Evolutionary conservation across 2,113 vertebrate genomes (phyloP).

Genomic region (Bolborhynchus lineola): DNA sequence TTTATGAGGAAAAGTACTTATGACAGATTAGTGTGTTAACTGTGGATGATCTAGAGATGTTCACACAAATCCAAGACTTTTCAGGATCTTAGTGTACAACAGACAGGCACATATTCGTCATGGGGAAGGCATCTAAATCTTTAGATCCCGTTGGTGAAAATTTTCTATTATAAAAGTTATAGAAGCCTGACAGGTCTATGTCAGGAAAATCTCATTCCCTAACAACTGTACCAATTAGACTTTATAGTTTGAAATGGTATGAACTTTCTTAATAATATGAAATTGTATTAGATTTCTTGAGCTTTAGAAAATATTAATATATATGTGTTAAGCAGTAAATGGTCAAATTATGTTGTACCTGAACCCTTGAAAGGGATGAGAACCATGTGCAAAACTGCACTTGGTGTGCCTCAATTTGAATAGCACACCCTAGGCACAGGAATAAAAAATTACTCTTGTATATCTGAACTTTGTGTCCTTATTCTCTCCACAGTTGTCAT

Average conservation of each 20-base stretch:
- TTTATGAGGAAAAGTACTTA: background rate
- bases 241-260: background rate
- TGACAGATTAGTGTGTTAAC: background rate
- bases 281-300: background rate
- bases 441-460: background rate
- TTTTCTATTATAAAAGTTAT: background rate
- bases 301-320: background rate
- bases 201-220: background rate
- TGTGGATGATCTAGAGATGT: background rate
- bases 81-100: background rate
- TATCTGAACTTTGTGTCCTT: background rate
- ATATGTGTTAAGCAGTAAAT: background rate
- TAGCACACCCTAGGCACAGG: fast-evolving
- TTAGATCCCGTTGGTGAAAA: background rate
- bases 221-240: background rate
- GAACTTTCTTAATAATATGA: background rate
- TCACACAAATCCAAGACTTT: background rate
- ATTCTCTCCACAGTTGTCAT: background rate
- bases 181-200: background rate
- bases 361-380: background rate
- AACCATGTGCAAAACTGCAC: background rate
- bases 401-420: fast-evolving
- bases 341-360: background rate
- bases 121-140: background rate
- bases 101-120: background rate